Base-by-base conservation (phyloP, 2,888 invertebrate genomes). In the Athetis lepigone region DNA sequence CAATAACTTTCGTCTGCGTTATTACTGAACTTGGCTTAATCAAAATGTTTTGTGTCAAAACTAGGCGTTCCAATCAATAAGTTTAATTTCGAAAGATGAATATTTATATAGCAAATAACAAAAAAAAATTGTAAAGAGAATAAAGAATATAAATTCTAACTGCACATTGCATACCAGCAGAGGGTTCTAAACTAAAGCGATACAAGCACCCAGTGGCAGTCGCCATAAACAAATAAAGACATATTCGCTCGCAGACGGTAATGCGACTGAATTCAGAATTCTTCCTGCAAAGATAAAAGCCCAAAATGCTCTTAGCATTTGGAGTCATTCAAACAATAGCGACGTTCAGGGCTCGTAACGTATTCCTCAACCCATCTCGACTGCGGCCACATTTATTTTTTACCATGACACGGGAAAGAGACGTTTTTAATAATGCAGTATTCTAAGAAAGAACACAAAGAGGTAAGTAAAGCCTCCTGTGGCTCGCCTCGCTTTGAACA, bases 341-440 rank as follows among this genome's bases (percentile, higher is more conserved):
- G 84, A 77, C 82, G 72, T 77, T 81, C 77, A 79, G 74, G 75
- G 68, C 80, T 82, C 84, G 76, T 85, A 85, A 87, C 83, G 81
- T 88, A 87, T 87, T 86, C 88, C 76, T 83, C 84, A 83, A 84
- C 83, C 86, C 85, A 83, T 82, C 84, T 82, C 83, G 72, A 75
- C 85, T 80, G 77, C 66, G 75, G 75, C 69, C 81, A 84, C 88
- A 86, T 89, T 89, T 88, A 89, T 89, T 89, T 89, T 90, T 89
- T 88, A 89, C 85, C 83, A 80, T 70, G 81, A 81, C 83, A 75
- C 64, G 85, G 82, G 82, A 86, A 84, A 85, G 85, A 87, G 88
- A 88, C 87, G 83, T 85, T 86, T 86, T 94, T 91, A 91, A 93
- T 93, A 93, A 94, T 93, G 87, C 88, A 93, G 88, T 87, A 89